Percentiles rank a stretch among this genome's conserved stretches.
Conservation (phyloP, 2,113 vertebrate genomes). For the Marmota flaviventris region DNA sequence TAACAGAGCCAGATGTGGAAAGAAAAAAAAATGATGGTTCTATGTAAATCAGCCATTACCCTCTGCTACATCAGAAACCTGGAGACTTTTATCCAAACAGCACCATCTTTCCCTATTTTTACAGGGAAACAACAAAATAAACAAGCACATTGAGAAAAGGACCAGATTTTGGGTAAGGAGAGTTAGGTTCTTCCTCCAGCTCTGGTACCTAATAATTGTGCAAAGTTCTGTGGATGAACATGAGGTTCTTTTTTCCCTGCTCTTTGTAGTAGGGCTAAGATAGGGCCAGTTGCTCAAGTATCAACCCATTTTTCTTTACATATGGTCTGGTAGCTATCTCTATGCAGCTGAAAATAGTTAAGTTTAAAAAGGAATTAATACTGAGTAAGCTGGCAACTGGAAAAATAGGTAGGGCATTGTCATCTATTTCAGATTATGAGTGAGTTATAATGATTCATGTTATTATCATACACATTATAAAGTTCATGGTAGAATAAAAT, state of each 20-base stretch:
- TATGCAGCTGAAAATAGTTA: neutral
- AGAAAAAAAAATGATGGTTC: neutral
- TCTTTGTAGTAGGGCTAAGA: neutral
- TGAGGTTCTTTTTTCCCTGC: neutral
- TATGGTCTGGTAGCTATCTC: neutral
- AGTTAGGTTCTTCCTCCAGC: neutral
- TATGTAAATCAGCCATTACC: neutral
- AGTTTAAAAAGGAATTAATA: neutral
- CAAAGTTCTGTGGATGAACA: neutral
- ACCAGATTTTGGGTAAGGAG: neutral
- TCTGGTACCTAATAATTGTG: neutral
- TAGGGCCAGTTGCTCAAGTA: neutral
- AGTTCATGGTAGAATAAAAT: constrained; percentile 32
- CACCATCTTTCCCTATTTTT: neutral
- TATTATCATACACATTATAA: neutral
- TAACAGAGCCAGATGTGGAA: neutral
- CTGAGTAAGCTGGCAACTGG: neutral
- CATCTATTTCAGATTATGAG: neutral
- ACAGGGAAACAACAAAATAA: no score
- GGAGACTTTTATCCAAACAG: neutral
- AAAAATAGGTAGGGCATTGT: neutral
- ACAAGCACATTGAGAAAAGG: neutral
- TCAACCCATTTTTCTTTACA: neutral
- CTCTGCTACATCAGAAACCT: neutral
- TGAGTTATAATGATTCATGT: neutral